Evolutionary conservation across 2,113 vertebrate species (phyloP).

Genomic region (Periophthalmodon schlosseri): DNA sequence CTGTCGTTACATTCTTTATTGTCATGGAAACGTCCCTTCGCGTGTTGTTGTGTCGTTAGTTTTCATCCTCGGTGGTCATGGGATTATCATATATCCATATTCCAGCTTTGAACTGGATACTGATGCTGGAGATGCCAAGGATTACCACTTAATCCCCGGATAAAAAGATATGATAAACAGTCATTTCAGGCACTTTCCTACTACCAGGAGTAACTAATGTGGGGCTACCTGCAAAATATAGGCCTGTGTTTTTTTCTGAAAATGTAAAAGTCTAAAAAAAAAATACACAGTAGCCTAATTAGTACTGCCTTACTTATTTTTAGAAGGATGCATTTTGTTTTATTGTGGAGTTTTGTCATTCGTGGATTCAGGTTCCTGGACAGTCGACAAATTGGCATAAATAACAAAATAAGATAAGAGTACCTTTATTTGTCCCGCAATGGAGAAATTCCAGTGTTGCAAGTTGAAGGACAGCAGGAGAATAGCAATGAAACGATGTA

Average conservation of each 20-base stretch:
- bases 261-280: neutral
- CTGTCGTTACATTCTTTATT: neutral
- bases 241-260: neutral
- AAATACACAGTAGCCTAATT: neutral
- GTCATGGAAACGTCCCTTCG: neutral
- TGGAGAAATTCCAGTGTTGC: too few relatives aligned
- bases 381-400: too few relatives aligned
- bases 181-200: neutral
- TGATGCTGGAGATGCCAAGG: constrained; percentile 6
- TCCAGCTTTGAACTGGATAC: neutral
- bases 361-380: too few relatives aligned
- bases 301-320: neutral
- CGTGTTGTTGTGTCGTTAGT: neutral
- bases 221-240: neutral
- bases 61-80: neutral
- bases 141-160: neutral
- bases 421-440: too few relatives aligned
- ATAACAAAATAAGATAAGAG: too few relatives aligned
- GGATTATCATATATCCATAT: constrained; percentile 6
- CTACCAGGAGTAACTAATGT: neutral
- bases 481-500: too few relatives aligned
- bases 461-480: too few relatives aligned
- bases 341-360: neutral
- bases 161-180: constrained; percentile 5
- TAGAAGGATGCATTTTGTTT: neutral